Conservation (phyloP, 2,888 invertebrate genomes). For the Plagiodera versicolora region DNA sequence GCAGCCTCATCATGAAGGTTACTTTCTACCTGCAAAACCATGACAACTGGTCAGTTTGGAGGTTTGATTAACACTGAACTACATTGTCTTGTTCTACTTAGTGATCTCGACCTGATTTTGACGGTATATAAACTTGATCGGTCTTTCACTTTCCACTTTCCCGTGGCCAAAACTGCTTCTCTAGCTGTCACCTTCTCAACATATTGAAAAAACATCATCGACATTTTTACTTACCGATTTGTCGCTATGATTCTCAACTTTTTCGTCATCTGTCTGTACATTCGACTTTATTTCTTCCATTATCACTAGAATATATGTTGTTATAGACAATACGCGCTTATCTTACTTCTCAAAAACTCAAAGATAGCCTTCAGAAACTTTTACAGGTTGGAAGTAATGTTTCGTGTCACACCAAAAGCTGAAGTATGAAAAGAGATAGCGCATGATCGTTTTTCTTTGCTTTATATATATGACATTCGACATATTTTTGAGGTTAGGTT, state of each 20-base stretch:
- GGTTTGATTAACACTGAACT: constrained; percentile 18
- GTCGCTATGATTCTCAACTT: neutral
- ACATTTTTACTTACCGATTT: neutral
- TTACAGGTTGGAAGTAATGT: too few relatives aligned
- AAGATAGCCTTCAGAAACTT: too few relatives aligned
- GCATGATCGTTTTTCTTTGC: too few relatives aligned
- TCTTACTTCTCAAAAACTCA: too few relatives aligned
- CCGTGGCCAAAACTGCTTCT: neutral
- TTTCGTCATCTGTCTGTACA: too few relatives aligned
- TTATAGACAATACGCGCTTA: too few relatives aligned
- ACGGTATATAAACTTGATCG: constrained; percentile 19
- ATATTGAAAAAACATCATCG: neutral
- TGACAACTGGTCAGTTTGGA: constrained; percentile 19
- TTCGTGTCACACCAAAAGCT: too few relatives aligned
- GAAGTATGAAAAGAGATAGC: too few relatives aligned
- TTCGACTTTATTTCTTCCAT: too few relatives aligned
- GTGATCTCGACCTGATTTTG: constrained; percentile 48
- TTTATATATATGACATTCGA: too few relatives aligned
- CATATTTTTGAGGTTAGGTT: too few relatives aligned
- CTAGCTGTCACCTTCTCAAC: neutral
- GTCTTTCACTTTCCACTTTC: constrained; percentile 38
- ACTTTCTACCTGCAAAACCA: constrained; percentile 45
- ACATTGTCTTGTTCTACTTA: constrained; percentile 46
- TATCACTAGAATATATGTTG: too few relatives aligned
- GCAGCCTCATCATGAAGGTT: constrained; percentile 27